Evolutionary conservation across 2,888 invertebrate genomes (phyloP), one percentile per base, ranked within the genome.

Genomic region (Drosophila bunnanda): DNA sequence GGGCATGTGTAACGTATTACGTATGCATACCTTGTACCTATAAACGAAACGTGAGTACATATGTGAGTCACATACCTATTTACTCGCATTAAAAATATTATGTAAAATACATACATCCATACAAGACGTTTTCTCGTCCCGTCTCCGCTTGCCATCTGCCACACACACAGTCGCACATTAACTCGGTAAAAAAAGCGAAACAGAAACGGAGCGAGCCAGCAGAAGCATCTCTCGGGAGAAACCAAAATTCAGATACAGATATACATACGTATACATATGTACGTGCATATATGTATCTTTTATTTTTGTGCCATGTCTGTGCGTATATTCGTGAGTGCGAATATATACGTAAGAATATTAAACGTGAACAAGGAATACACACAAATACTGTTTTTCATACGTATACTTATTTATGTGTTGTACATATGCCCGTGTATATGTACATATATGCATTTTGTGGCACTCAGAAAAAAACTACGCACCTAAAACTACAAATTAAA

Each of bases 301-400:
- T 61, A 72, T 75, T 78, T 78, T 78, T 53, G 65, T 62, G 75
- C 46, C 67, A 20, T 39, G 44, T 56, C 38, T 61, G 52, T 36
- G 59, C 50, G 46, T 64, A 67, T 65, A 62, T 69, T 57, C 43
- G 43, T 65, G 36, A 56, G 43, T 52, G 32, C 25, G 56, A 62
- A 57, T 57, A 59, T 20, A 48, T 64, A 52, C 22, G 15, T 48
- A 55, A 34, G 30, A 39, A 50, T 20, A 52, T 28, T 34, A 44
- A 60, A 46, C 41, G 43, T 32, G 30, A 59, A 53, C 8, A 32
- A 66, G 46, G n/a, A 41, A 53, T 59, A 25, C 39, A 67, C 39
- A 53, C 50, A 54, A 41, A 39, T 55, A 34, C 20, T 52, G 34
- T 38, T 20, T 38, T 36, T 17, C 25, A n/a, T 12, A n/a, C 46